Evolutionary conservation across 1,140 invertebrate species (phyloP), one percentile per base, ranked within the genome.

Genomic region (Hylaeus volcanicus): DNA sequence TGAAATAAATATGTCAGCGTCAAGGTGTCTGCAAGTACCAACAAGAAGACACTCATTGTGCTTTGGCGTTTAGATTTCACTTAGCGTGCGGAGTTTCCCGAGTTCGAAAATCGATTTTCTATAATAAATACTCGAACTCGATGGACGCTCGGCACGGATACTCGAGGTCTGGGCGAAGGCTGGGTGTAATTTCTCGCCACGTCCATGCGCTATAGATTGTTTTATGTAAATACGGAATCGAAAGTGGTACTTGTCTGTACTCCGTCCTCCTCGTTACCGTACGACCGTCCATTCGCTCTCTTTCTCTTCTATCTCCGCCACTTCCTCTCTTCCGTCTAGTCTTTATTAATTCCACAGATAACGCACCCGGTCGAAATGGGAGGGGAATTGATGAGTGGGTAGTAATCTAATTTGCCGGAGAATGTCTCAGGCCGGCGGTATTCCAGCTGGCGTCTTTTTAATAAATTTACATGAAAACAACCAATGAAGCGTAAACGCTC

Each of bases 281-380:
- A 15, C 14, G 11, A 12, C 65, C 43, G 1, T 2, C 58, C 4
- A 37, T 76, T 12, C 39, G 3, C 15, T 15, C n/a, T n/a, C 65
- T 11, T 12, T 1, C 14, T 64, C 41, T 37, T 64, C 56, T 8
- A 48, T 39, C 37, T 74, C 41, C 43, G 45, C 41, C 48, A 12
- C 2, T 64, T 60, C 72, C 51, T 58, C 71, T 56, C 53, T 60
- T 70, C 37, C 64, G 63, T 73, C 68, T 79, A 45, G 79, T 63
- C 74, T 88, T 88, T 88, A 88, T 88, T 88, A 88, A 88, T 88
- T 88, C 87, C 72, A 80, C 77, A 74, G 87, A 86, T 88, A 88
- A 88, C 86, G 81, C 83, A 76, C 64, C 61, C 39, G 48, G 43
- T 55, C 63, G 39, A 81, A 72, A 64, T 26, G 74, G 72, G 53